Conservation (phyloP, 2,113 vertebrate species). For the Gobio gobio region DNA sequence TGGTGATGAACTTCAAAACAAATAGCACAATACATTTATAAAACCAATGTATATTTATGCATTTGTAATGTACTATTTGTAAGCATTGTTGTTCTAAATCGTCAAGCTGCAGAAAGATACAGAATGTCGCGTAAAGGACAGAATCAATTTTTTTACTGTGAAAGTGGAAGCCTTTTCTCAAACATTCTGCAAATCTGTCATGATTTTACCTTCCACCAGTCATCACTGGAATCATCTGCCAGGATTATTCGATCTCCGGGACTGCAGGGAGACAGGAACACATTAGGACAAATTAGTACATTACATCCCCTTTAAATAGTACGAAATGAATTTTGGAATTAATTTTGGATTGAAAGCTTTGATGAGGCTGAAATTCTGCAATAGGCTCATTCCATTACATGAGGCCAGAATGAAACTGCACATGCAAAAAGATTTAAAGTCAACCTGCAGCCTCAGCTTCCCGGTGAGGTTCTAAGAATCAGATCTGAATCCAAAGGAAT, state of each 20-base stretch:
- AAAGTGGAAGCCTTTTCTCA: background rate
- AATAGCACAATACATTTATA: background rate
- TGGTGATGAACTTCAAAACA: background rate
- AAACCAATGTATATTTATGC: background rate
- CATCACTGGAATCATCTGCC: conserved; percentile 91
- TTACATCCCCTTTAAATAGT: background rate
- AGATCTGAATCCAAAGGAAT: conserved; percentile 51
- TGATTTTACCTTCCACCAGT: conserved; percentile 95
- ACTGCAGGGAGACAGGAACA: conserved; percentile 71
- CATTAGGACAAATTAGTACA: background rate
- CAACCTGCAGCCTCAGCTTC: conserved; percentile 10
- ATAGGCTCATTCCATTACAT: background rate
- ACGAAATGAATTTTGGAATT: background rate
- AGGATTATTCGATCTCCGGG: conserved; percentile 92
- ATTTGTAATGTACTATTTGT: background rate
- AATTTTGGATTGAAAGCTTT: background rate
- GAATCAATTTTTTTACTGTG: background rate
- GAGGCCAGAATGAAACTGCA: background rate
- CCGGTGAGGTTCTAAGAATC: conserved; percentile 53
- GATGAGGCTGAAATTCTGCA: background rate
- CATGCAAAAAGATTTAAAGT: background rate
- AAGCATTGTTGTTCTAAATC: background rate
- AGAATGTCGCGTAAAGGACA: background rate
- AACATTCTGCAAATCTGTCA: background rate
- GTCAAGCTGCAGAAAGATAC: too few species aligned